Conservation (phyloP, 2,888 invertebrate genomes). For the Himalopsyche kuldschensis region DNA sequence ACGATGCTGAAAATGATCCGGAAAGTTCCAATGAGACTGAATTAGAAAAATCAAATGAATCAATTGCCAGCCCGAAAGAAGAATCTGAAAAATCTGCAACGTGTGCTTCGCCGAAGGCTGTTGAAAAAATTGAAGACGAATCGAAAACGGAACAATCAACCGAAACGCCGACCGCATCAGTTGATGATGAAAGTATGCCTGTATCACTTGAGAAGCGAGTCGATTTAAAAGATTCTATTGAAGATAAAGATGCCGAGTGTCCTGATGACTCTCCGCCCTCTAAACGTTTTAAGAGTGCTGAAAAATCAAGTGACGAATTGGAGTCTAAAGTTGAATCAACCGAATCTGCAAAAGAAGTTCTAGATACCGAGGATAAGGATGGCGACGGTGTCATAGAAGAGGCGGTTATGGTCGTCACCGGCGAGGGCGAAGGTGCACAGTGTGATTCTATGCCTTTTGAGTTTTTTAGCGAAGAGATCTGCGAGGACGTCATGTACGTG, state of each 20-base stretch:
- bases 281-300: constrained; percentile 45
- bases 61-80: background rate
- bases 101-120: background rate
- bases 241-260: background rate
- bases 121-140: background rate
- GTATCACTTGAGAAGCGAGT: background rate
- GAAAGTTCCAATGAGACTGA: constrained; percentile 36
- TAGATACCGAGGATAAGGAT: constrained; percentile 41
- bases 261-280: constrained; percentile 12
- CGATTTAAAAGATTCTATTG: background rate
- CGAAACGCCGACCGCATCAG: background rate
- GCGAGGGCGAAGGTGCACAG: constrained; percentile 69
- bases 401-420: constrained; percentile 69
- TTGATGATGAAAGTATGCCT: background rate
- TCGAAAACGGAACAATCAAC: background rate
- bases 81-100: background rate
- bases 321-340: constrained; percentile 45
- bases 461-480: constrained; percentile 68
- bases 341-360: constrained; percentile 41
- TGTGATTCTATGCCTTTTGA: constrained; percentile 58
- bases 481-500: constrained; percentile 71
- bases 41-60: constrained; percentile 19
- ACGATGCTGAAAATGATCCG: constrained; percentile 38
- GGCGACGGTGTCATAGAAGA: constrained; percentile 68
- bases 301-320: constrained; percentile 44